phyloP scores from a whole-genome alignment of 2,113 vertebrate genomes.

The Aplodontia rufa region DNA sequence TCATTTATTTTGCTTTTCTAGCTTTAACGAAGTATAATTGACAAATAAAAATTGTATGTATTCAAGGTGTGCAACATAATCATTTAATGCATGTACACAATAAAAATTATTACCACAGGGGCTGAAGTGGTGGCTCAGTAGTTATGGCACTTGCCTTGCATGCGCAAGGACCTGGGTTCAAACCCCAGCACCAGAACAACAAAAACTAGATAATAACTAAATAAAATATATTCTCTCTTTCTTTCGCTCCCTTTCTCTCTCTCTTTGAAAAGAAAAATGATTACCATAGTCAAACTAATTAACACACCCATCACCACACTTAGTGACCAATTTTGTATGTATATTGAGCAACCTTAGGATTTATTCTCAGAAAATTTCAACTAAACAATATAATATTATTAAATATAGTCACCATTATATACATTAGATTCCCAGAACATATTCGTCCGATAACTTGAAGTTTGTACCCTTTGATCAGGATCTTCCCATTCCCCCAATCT shows the following conservation, averaged over 20 bases:
- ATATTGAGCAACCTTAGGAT: not conserved
- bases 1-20: not conserved
- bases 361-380: not conserved
- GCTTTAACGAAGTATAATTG: not conserved
- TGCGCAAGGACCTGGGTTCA: no score
- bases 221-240: no score
- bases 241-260: no score
- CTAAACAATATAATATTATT: not conserved
- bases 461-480: not conserved
- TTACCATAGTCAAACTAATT: not conserved
- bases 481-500: no score
- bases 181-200: no score
- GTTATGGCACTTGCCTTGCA: no score
- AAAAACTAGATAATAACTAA: no score
- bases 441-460: not conserved
- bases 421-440: not conserved
- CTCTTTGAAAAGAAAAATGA: no score
- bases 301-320: not conserved
- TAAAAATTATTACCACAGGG: not conserved
- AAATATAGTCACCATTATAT: not conserved
- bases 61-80: not conserved
- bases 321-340: not conserved
- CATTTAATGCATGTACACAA: not conserved
- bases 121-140: no score
- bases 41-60: not conserved